A percentile compares a stretch with the other conserved stretches of the same genome.
Conservation (phyloP, 2,888 invertebrate species). For the Antheraea assamensis region DNA sequence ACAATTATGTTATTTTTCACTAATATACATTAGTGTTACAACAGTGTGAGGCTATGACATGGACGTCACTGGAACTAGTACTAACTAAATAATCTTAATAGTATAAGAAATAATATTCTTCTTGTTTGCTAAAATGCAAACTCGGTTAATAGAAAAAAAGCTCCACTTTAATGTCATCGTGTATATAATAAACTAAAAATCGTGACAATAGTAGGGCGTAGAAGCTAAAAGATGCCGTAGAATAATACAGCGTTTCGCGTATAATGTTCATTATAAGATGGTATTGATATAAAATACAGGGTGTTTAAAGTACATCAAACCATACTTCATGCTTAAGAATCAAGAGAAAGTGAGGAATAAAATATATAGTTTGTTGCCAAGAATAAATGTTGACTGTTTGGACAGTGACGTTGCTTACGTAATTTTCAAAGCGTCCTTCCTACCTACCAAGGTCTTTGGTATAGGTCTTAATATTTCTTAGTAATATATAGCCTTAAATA, state of each 20-base stretch:
- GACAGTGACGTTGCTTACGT: neutral
- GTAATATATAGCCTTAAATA: no score
- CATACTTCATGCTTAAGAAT: conserved; percentile 48
- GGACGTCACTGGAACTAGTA: neutral
- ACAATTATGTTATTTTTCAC: neutral
- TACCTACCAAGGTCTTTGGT: no score
- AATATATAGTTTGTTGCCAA: neutral
- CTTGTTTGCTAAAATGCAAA: neutral
- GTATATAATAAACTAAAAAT: conserved; percentile 38
- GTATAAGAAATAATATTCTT: neutral
- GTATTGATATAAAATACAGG: conserved; percentile 64
- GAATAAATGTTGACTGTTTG: neutral
- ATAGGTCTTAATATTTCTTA: no score
- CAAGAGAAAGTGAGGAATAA: conserved; percentile 29
- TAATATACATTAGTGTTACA: no score
- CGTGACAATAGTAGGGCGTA: conserved; percentile 79
- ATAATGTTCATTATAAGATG: conserved; percentile 37
- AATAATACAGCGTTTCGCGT: conserved; percentile 67
- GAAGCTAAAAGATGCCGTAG: conserved; percentile 69
- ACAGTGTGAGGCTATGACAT: neutral
- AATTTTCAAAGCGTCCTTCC: no score
- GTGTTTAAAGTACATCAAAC: conserved; percentile 62
- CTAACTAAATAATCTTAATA: neutral
- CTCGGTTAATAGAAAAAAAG: neutral
- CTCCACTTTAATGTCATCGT: neutral